Base-by-base conservation (phyloP, 2,797 vertebrate genomes). In the Diglossa cyanea region DNA sequence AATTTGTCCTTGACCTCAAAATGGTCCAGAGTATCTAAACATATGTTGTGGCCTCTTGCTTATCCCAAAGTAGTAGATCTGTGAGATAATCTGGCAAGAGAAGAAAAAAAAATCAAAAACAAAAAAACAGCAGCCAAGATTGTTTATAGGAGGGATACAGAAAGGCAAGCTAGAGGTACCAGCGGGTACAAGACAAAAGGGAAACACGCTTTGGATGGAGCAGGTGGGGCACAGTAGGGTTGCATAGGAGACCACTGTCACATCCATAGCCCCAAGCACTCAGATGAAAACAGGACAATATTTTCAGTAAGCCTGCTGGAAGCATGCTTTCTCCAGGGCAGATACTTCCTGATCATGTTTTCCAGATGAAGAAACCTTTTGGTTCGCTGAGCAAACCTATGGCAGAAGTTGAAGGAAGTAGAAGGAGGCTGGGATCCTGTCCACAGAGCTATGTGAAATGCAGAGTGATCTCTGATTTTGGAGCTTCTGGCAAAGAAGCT, bases 401-500 rank as follows among this genome's bases (percentile, higher is more conserved):
- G 37, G 54, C 53, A 62, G 51, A 73, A 80, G 26, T 19, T 54
- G 50, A 87, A 95, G 60, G 47, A 77, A 47, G 3, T 13, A 76
- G 55, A 86, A 83, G 0, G 2, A 77, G 54, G 70, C 45, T 2
- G 6, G 17, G 9, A 17, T 63, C 67, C 65, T 88, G 35, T 28
- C 53, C 1, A 7, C 47, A 44, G 39, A 72, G 25, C 19, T 54
- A 13, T 13, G 7, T 21, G 66, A 88, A 91, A 71, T 26, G 44
- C 37, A 33, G 25, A 24, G 45, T 42, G 26, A 83, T 61, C 40
- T 86, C 65, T 13, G 9, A 40, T 86, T 77, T 61, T 65, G 81
- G 73, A 90, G 83, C 68, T 75, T 89, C 58, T 81, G 73, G 83
- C 82, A 93, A 90, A 68, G 80, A 57, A 85, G 53, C 40, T 66